Percentiles rank a stretch among this genome's conserved stretches.
Evolutionary conservation across 1,140 invertebrate species (phyloP).

Genomic region (Lamellibrachia luymesi): DNA sequence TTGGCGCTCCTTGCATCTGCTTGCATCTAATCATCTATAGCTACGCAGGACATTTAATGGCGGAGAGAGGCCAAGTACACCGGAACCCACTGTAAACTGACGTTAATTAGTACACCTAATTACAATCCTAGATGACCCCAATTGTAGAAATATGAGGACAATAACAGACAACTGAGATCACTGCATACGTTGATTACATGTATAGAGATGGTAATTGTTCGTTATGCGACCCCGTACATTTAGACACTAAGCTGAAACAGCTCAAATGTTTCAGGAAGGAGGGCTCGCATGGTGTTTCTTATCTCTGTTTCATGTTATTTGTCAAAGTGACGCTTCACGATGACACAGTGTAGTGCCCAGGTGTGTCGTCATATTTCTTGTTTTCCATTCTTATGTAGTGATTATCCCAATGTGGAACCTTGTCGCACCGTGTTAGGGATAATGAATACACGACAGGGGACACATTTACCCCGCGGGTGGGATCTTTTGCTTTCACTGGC

Average conservation of each 20-base stretch:
- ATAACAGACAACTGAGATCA: not conserved
- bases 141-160: not conserved
- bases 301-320: not conserved
- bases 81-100: not conserved
- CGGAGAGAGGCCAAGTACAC: not conserved
- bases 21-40: not conserved
- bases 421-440: no score
- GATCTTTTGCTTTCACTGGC: no score
- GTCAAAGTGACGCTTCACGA: not conserved
- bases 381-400: no score
- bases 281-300: not conserved
- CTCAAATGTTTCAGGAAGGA: not conserved
- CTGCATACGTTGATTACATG: not conserved
- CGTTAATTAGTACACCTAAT: not conserved
- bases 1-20: not conserved
- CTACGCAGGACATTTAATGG: not conserved
- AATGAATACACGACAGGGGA: no score
- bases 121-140: not conserved
- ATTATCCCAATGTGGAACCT: no score
- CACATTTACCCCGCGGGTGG: no score
- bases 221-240: not conserved
- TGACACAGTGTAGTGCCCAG: not conserved
- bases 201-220: not conserved
- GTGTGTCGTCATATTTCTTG: no score
- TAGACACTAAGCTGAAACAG: not conserved